phyloP scores from a whole-genome alignment of 2,113 vertebrate genomes.

The Hemiprocne comata region DNA sequence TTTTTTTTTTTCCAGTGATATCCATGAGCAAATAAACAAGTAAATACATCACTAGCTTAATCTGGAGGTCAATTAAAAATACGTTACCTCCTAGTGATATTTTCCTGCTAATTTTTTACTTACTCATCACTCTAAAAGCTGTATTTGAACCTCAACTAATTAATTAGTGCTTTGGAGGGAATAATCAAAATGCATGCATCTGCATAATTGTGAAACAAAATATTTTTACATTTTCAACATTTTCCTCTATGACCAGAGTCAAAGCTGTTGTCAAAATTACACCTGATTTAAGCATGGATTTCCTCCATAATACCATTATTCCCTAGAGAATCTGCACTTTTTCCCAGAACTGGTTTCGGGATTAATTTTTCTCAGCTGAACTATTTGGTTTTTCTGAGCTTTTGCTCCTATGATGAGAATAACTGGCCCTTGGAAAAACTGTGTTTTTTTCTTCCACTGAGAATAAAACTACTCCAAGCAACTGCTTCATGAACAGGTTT shows the following conservation, averaged over 20 bases:
- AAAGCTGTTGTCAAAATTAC: neutral
- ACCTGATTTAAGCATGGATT: neutral
- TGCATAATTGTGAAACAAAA: neutral
- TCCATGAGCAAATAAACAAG: neutral
- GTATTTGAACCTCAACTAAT: neutral
- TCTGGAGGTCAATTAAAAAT: neutral
- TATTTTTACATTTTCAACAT: neutral
- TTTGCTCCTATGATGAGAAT: neutral
- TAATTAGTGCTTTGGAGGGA: neutral
- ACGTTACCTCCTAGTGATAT: neutral
- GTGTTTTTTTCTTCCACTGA: neutral
- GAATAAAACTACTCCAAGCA: neutral
- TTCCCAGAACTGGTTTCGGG: neutral
- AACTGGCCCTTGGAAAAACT: neutral
- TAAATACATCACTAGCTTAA: neutral
- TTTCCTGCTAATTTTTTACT: neutral
- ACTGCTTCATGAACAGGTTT: neutral
- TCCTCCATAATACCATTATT: neutral
- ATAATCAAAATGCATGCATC: neutral
- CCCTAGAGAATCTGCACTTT: neutral
- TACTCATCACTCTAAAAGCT: neutral
- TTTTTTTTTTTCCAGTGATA: neutral
- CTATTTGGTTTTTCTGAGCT: neutral
- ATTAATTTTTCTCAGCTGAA: neutral
- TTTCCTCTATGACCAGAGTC: neutral